Base-by-base conservation (phyloP, 35 echinoderm and acorn worm species). In the Ophiothrix spiculata region DNA sequence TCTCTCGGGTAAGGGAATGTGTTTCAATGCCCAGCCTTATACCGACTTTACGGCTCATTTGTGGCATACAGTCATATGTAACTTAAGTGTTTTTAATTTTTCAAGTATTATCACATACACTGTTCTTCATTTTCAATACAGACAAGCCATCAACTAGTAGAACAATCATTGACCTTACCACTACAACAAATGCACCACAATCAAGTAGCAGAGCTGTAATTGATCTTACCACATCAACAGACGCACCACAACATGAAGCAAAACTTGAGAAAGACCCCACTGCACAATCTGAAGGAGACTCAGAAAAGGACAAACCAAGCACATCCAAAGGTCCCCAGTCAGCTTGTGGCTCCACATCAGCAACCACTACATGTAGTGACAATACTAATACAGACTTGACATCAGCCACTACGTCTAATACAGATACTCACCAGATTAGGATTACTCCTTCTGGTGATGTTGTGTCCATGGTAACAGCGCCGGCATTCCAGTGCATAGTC, bases 381-480 rank as follows among this genome's bases (percentile, higher is more conserved):
- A 6, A 81, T 31, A 60, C 77, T 33, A 86, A 75, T 1, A 34
- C 83, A 38, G 10, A 14, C 39, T 12, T 39, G 32, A 49, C n/a
- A 33, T 13, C 83, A 36, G 75, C 39, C 21, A 8, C 83, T 1
- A n/a, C 75, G 4, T 29, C 75, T 15, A 69, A 46, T 21, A 56
- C 46, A 0, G 32, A n/a, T 19, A 28, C 40, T 83, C n/a, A 78
- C 23, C 56, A 38, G 28, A 46, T 35, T 21, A 39, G 77, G 38
- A 42, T 75, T 31, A 77, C 86, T 33, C 46, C 42, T 11, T 39
- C 34, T 37, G 91, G 80, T 4, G 79, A 83, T 15, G 21, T 40
- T 31, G 75, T 93, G 3, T 32, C 74, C 1, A 87, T 93, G 91
- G 85, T 86, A 23, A 56, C 34, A 3, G 76, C 90, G 12, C 94